Conservation (phyloP, 2,888 invertebrate species). For the Eupithecia pulchellata region DNA sequence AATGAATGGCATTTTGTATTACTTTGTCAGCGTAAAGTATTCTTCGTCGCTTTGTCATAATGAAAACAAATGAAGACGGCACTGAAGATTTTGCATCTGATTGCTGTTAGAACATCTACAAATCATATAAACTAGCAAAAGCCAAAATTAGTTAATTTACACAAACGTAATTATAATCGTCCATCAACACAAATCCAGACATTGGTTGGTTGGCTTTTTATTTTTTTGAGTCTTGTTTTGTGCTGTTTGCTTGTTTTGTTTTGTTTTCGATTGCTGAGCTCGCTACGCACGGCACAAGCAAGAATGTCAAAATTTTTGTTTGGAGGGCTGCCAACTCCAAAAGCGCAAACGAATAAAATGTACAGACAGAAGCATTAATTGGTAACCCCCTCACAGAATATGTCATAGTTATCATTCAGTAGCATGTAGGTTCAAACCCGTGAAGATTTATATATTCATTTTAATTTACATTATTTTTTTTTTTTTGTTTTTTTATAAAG, state of each 20-base stretch:
- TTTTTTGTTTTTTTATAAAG: too few relatives aligned
- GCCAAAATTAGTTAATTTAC: background rate
- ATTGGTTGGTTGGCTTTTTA: background rate
- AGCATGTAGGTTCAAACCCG: too few relatives aligned
- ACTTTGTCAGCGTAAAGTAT: slow-evolving; percentile 81
- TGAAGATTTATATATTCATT: too few relatives aligned
- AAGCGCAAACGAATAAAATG: background rate
- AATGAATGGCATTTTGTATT: slow-evolving; percentile 76
- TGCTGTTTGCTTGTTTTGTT: background rate
- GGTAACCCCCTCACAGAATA: too few relatives aligned
- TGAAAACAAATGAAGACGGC: slow-evolving; percentile 73
- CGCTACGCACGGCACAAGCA: too few relatives aligned
- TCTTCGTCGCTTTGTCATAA: slow-evolving; percentile 82
- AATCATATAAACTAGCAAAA: background rate
- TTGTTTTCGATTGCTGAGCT: background rate
- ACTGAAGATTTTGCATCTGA: slow-evolving; percentile 31
- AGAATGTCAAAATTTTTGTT: background rate
- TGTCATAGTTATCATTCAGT: too few relatives aligned
- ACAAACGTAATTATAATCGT: background rate
- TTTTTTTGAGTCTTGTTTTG: background rate
- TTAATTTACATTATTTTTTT: too few relatives aligned
- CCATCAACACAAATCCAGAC: background rate
- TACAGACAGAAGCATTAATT: too few relatives aligned
- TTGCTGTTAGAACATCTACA: slow-evolving; percentile 5
- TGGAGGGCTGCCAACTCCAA: background rate